phyloP scores from a whole-genome alignment of 2,113 vertebrate genomes.

The Halcyon senegalensis region DNA sequence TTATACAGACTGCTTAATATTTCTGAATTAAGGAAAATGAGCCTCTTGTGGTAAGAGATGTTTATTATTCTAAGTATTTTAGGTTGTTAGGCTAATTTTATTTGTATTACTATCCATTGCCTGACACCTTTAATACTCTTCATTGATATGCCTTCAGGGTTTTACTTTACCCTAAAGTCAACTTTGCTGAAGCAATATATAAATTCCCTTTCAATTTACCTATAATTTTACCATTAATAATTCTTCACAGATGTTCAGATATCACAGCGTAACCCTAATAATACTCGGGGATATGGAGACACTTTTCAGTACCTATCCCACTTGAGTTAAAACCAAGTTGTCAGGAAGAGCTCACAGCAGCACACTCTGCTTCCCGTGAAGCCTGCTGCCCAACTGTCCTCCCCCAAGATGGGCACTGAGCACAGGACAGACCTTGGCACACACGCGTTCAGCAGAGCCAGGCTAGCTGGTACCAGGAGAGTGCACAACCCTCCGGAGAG shows the following conservation, averaged over 20 bases:
- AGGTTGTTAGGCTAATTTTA: slow-evolving; percentile 43
- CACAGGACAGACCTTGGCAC: not conserved
- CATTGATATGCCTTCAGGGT: not conserved
- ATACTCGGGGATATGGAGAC: not conserved
- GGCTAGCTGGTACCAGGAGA: not conserved
- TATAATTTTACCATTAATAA: not conserved
- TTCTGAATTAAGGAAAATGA: not conserved
- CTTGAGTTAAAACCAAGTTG: not conserved
- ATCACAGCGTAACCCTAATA: not conserved
- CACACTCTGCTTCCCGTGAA: not conserved
- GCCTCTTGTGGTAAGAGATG: not conserved
- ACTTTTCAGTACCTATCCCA: not conserved
- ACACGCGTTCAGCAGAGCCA: not conserved
- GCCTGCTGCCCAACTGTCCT: not conserved
- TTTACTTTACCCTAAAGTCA: slow-evolving; percentile 17
- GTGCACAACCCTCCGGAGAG: not conserved
- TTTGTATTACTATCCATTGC: not conserved
- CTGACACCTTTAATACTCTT: not conserved
- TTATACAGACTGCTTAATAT: not conserved
- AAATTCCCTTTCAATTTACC: not conserved
- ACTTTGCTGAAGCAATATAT: not conserved
- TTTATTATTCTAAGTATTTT: slow-evolving; percentile 35
- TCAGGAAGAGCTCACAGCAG: not conserved
- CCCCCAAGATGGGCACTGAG: not conserved
- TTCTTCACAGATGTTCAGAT: not conserved